Conservation (phyloP, 1,140 invertebrate species). For the Procambarus clarkii region DNA sequence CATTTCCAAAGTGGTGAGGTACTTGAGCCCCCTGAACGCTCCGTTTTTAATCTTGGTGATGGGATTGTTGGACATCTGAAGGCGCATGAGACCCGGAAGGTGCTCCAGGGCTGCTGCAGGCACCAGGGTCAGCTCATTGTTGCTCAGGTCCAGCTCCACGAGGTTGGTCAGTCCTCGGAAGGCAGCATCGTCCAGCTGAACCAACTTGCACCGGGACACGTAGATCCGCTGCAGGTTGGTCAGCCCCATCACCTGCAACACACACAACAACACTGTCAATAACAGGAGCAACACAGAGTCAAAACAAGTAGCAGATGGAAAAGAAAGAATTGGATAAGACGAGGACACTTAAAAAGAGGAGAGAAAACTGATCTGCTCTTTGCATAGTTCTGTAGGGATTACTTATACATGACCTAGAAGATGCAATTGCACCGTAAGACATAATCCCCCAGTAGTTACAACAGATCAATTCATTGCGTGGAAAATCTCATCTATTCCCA, state of each 20-base stretch:
- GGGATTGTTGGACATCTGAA: constrained; percentile 87
- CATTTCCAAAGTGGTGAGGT: constrained; percentile 89
- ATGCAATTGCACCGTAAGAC: too few species aligned
- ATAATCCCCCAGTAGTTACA: too few species aligned
- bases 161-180: constrained; percentile 90
- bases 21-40: constrained; percentile 85
- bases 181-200: constrained; percentile 88
- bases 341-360: neutral
- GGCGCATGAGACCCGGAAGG: constrained; percentile 84
- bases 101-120: constrained; percentile 86
- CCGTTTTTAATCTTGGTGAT: constrained; percentile 85
- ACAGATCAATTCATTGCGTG: too few species aligned
- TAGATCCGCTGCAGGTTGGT: constrained; percentile 91
- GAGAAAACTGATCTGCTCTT: neutral
- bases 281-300: neutral
- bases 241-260: constrained; percentile 81
- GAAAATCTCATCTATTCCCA: too few species aligned
- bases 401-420: too few species aligned
- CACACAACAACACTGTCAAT: neutral
- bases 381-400: too few species aligned
- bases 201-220: constrained; percentile 86
- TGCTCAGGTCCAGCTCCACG: constrained; percentile 90
- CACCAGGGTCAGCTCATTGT: constrained; percentile 86
- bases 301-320: neutral
- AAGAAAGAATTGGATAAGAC: neutral